A percentile compares a stretch with the other conserved stretches of the same genome.
Evolutionary conservation across 2,797 vertebrate species (phyloP).

Genomic region (Micrastur ruficollis): DNA sequence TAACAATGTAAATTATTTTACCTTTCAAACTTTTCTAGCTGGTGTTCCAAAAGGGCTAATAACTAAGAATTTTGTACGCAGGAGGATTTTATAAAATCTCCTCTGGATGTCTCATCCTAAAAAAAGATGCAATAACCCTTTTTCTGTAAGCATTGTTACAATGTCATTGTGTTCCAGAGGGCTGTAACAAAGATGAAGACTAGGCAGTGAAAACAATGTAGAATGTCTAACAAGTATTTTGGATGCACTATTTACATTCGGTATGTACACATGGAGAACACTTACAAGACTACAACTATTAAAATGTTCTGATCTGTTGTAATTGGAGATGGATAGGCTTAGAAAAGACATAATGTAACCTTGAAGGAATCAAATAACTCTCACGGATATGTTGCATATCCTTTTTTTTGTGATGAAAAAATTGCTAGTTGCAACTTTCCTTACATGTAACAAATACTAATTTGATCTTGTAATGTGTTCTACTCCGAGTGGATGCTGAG

Average conservation of each 20-base stretch:
- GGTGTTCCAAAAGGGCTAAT: constrained; percentile 74
- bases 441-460: background rate
- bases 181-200: constrained; percentile 36
- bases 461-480: constrained; percentile 43
- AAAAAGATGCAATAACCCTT: constrained; percentile 58
- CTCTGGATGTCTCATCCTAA: constrained; percentile 66
- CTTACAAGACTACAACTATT: constrained; percentile 7
- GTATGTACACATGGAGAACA: constrained; percentile 23
- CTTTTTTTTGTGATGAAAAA: background rate
- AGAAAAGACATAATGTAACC: background rate
- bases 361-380: background rate
- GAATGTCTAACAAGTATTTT: background rate
- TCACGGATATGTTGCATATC: background rate
- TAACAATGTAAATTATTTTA: constrained; percentile 75
- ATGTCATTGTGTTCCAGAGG: constrained; percentile 56
- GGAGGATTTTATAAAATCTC: constrained; percentile 64
- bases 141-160: constrained; percentile 50
- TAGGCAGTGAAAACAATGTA: constrained; percentile 42
- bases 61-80: constrained; percentile 68
- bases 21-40: constrained; percentile 72
- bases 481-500: background rate
- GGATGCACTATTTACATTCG: constrained; percentile 35
- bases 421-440: background rate
- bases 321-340: background rate
- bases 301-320: constrained; percentile 12